phyloP scores from a whole-genome alignment of 2,113 vertebrate species.

The Leptobrachium ailaonicum region DNA sequence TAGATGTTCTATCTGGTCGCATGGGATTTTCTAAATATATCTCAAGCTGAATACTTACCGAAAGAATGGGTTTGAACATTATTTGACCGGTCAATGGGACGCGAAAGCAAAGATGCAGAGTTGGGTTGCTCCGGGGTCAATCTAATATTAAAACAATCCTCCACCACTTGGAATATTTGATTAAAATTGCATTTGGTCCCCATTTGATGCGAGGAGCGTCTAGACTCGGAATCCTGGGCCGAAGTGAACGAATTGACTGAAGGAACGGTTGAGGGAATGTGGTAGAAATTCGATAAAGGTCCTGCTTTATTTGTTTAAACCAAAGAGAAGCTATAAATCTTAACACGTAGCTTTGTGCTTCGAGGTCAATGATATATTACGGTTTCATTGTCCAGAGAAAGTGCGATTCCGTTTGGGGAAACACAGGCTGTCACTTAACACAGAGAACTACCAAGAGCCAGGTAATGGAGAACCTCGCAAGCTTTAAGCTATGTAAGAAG shows the following conservation, averaged over 20 bases:
- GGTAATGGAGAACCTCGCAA: no score
- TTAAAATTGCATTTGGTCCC: not conserved
- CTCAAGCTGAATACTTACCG: no score
- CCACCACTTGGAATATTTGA: slow-evolving; percentile 10
- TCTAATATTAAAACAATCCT: slow-evolving; percentile 4
- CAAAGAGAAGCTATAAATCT: slow-evolving; percentile 35
- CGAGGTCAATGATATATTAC: slow-evolving; percentile 40
- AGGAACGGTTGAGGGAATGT: slow-evolving; percentile 29
- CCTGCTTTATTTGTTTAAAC: slow-evolving; percentile 40
- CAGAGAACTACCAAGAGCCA: slow-evolving; percentile 16
- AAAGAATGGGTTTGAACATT: no score
- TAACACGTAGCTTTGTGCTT: slow-evolving; percentile 14
- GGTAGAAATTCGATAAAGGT: slow-evolving; percentile 31
- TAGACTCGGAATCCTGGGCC: slow-evolving; percentile 11
- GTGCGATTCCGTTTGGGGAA: slow-evolving; percentile 31
- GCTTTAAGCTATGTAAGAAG: no score
- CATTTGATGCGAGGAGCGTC: not conserved
- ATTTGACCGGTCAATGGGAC: no score
- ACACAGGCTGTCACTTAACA: slow-evolving; percentile 25
- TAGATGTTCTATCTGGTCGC: no score
- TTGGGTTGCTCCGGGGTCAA: slow-evolving; percentile 14
- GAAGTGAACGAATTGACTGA: slow-evolving; percentile 19
- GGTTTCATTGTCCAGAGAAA: slow-evolving; percentile 11
- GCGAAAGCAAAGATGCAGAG: not conserved
- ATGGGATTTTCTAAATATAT: no score